Percentiles rank a stretch among this genome's conserved stretches.
Conservation (phyloP, 2,888 invertebrate species). For the Ypsolopha scabrella region DNA sequence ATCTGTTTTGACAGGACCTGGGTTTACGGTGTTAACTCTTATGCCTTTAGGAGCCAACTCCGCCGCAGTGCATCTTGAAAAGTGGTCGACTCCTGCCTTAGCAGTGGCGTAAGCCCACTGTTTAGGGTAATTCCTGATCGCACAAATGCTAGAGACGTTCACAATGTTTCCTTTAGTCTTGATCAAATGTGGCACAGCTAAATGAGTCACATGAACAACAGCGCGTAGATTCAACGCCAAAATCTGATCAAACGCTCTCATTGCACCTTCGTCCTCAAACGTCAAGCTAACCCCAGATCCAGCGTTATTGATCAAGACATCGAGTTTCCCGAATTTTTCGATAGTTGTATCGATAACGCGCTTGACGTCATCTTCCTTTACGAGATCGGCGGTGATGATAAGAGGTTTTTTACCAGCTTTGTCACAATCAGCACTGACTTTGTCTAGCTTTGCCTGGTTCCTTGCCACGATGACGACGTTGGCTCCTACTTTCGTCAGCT, state of each 20-base stretch:
- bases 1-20: constrained; percentile 82
- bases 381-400: constrained; percentile 21
- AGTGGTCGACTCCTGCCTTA: constrained; percentile 80
- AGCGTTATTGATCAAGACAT: constrained; percentile 27
- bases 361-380: constrained; percentile 19
- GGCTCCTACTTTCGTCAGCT: constrained; percentile 31
- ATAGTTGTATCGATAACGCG: constrained; percentile 18
- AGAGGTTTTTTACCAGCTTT: constrained; percentile 16
- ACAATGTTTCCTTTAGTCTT: constrained; percentile 29
- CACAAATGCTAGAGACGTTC: constrained; percentile 25
- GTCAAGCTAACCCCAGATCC: constrained; percentile 14
- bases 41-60: constrained; percentile 80
- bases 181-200: constrained; percentile 23
- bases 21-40: constrained; percentile 86
- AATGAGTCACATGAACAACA: constrained; percentile 18
- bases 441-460: constrained; percentile 27
- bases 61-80: constrained; percentile 86
- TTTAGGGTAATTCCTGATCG: constrained; percentile 6
- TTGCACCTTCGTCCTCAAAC: constrained; percentile 17
- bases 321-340: constrained; percentile 20
- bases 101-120: constrained; percentile 16
- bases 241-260: constrained; percentile 22
- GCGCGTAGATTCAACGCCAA: constrained; percentile 27
- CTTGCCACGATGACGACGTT: constrained; percentile 34
- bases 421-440: constrained; percentile 24